These are phyloP conservation scores for Archips xylosteana DNA, from an alignment of 2,888 invertebrate species.

Conservation along the genomic window DNA sequence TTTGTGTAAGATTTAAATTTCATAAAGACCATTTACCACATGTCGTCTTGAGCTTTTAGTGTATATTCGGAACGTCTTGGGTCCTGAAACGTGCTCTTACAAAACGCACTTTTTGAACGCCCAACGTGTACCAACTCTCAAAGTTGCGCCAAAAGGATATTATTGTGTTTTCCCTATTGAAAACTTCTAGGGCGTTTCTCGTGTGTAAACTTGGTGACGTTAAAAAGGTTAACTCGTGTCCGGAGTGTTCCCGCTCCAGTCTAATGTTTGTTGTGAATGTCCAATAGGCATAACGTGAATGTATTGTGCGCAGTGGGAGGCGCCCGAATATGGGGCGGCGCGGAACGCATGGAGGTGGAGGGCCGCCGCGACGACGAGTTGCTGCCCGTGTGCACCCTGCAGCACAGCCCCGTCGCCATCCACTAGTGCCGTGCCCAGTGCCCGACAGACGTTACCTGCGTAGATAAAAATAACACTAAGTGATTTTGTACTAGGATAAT, in stretches of 20 bases:
- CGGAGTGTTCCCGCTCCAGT: neutral
- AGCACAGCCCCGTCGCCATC: constrained; percentile 97
- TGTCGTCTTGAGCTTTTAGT: no score
- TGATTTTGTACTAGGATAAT: constrained; percentile 48
- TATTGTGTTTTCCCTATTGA: no score
- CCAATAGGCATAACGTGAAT: constrained; percentile 38
- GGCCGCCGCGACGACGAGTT: constrained; percentile 86
- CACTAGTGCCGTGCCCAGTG: constrained; percentile 78
- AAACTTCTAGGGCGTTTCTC: no score
- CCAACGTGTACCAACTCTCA: no score
- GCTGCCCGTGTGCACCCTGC: constrained; percentile 91
- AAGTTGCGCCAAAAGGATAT: no score
- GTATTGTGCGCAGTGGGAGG: constrained; percentile 55
- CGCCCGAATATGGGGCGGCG: constrained; percentile 71
- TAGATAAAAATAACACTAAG: constrained; percentile 42
- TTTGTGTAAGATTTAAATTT: neutral
- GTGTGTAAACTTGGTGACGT: neutral
- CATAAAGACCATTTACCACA: no score
- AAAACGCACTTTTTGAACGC: no score
- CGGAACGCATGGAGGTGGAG: constrained; percentile 91
- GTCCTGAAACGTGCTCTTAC: no score
- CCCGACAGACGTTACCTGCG: neutral
- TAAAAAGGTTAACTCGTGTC: neutral
- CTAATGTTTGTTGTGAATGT: constrained; percentile 23
- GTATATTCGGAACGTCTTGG: no score